A percentile compares a stretch with the other conserved stretches of the same genome.
Evolutionary conservation across 2,113 vertebrate species (phyloP).

Genomic region (Hemibagrus wyckioides): DNA sequence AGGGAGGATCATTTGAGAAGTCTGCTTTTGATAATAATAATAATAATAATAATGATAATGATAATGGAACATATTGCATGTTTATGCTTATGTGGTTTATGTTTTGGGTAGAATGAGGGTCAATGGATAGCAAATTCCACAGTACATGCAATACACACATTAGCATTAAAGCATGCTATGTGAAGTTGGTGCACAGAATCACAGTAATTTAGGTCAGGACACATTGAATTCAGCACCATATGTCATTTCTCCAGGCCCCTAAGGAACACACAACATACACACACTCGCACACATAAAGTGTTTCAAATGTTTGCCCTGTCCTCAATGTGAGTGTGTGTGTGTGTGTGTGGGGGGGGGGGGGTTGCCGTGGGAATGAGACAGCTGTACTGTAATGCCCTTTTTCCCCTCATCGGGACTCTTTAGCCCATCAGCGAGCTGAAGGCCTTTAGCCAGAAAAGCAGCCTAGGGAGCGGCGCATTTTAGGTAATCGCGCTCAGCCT

Average conservation of each 20-base stretch:
- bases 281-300: neutral
- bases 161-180: constrained; percentile 25
- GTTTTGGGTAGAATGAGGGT: neutral
- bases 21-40: neutral
- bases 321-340: neutral
- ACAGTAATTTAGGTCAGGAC: constrained; percentile 55
- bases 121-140: neutral
- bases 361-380: constrained; percentile 54
- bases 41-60: neutral
- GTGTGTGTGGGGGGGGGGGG: neutral
- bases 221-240: constrained; percentile 52
- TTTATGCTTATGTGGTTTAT: neutral
- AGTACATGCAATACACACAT: neutral
- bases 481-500: neutral
- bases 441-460: constrained; percentile 16
- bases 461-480: neutral
- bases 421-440: constrained; percentile 9
- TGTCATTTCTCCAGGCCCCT: constrained; percentile 37
- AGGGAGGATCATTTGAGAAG: neutral
- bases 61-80: neutral
- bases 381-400: constrained; percentile 47
- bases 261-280: constrained; percentile 13
- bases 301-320: neutral
- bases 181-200: constrained; percentile 30
- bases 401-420: constrained; percentile 18